Base-by-base conservation (phyloP, 2,113 vertebrate genomes). In the Myanophis thanlyinensis region DNA sequence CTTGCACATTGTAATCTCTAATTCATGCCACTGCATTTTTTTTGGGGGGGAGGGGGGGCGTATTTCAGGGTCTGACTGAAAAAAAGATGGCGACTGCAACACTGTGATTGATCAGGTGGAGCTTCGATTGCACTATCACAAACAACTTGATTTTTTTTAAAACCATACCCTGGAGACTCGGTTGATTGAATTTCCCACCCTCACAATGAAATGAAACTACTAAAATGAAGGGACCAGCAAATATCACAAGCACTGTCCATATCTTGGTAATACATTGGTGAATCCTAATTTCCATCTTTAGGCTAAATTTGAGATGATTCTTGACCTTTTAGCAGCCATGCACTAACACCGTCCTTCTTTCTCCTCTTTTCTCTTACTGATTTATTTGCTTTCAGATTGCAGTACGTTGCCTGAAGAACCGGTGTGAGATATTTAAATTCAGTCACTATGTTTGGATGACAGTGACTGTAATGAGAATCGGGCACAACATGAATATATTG, bases 381-480 rank as follows among this genome's bases (percentile, higher is more conserved):
- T 9, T 18, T 44, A 3, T 1, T 4, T 11, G 8, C 15, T 1
- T 40, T 47, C n/a, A 51, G 4, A 89, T 85, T 54, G 59, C 93
- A 12, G 4, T 88, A 4, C 23, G 67, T 92, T 89, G 87, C 47
- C 12, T 12, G 8, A 40, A 52, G 23, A 91, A 0, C 12, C 56
- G 94, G 62, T 90, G 85, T 89, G 94, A 96, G n/a, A 92, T 86
- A 46, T 90, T 95, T 22, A 95, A 90, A 94, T 94, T 22, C 12
- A 27, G 59, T 90, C 53, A 49, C 5, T 48, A 90, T 18, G 0
- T 94, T 95, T 93, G 87, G 89, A 93, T 94, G 89, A 94, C 94
- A 94, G 88, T 91, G 59, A 93, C 80, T 95, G 20, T 89, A 95
- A 93, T 87, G 84, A 96, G 93, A 93, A 95, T 1, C 47, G 54